Evolutionary conservation across 1,140 invertebrate species (phyloP).

Genomic region (Nomia melanderi): DNA sequence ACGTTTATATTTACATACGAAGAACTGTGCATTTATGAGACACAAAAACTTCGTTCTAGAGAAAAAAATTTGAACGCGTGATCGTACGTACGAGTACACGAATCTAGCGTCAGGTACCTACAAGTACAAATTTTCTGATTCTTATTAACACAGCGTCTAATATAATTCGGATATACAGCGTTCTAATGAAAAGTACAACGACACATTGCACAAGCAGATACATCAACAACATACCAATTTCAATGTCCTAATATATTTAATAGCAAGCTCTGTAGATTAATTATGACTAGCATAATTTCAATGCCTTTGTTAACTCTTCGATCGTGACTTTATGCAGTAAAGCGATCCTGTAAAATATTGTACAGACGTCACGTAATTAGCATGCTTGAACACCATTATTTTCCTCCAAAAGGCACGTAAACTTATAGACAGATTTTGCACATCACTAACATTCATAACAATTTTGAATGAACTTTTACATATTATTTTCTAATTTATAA

Average conservation of each 20-base stretch:
- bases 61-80: neutral
- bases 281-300: conserved; percentile 47
- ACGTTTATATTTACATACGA: neutral
- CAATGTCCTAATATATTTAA: conserved; percentile 21
- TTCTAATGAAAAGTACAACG: neutral
- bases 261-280: conserved; percentile 31
- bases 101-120: conserved; percentile 18
- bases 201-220: conserved; percentile 22
- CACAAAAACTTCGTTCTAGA: neutral
- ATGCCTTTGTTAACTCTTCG: conserved; percentile 29
- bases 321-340: conserved; percentile 22
- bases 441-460: conserved; percentile 21
- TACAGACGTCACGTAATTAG: conserved; percentile 18
- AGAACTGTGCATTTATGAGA: conserved; percentile 11
- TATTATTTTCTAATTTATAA: conserved; percentile 18
- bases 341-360: conserved; percentile 4
- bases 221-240: conserved; percentile 17
- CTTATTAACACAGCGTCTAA: neutral
- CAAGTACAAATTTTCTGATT: neutral
- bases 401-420: conserved; percentile 68
- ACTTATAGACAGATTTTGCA: conserved; percentile 53
- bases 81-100: conserved; percentile 9
- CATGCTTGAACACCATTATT: conserved; percentile 60
- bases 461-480: conserved; percentile 2
- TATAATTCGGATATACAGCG: conserved; percentile 12